Evolutionary conservation across 2,797 vertebrate genomes (phyloP), one percentile per base, ranked within the genome.

Genomic region (Coreius guichenoti): DNA sequence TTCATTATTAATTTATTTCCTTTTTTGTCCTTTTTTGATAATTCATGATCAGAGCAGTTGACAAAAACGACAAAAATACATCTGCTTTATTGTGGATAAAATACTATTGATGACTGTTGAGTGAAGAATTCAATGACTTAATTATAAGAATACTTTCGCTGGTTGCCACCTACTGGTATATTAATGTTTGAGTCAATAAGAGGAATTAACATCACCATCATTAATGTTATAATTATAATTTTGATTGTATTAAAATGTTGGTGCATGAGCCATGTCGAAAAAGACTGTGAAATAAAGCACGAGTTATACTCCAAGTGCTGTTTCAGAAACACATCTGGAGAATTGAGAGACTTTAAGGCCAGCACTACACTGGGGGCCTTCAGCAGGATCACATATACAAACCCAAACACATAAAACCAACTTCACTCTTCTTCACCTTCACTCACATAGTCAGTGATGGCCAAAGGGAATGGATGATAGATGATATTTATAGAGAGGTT

Each of bases 401-500:
- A 51, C 8, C 87, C 70, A 80, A 79, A 89, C 36, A 75, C 75
- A 72, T 16, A 72, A 56, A 65, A 77, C 16, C 49, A 45, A 58
- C 39, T 63, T 73, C 21, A 72, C 39, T 72, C 58, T 61, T 58
- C 56, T 36, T 69, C 17, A 47, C 45, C n/a, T 23, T 70, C n/a
- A 58, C 23, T 65, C 19, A 54, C 56, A 36, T 47, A 47, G 21
- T 51, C 72, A 76, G 23, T 67, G 45, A 83, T 29, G 23, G 31
- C 23, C 61, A 76, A 36, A 76, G 3, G 29, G 31, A 68, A 83
- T 39, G 3, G 4, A 77, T 54, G 61, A 83, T 74, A 21, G 29
- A 63, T 73, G 31, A 70, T 81, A 51, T 82, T 72, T 73, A 82
- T 45, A 61, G 36, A 81, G n/a, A 56, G 54, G 19, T 9, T 72